A percentile compares a stretch with the other conserved stretches of the same genome.
Conservation (phyloP, 2,113 vertebrate species). For the Falcunculus frontatus region DNA sequence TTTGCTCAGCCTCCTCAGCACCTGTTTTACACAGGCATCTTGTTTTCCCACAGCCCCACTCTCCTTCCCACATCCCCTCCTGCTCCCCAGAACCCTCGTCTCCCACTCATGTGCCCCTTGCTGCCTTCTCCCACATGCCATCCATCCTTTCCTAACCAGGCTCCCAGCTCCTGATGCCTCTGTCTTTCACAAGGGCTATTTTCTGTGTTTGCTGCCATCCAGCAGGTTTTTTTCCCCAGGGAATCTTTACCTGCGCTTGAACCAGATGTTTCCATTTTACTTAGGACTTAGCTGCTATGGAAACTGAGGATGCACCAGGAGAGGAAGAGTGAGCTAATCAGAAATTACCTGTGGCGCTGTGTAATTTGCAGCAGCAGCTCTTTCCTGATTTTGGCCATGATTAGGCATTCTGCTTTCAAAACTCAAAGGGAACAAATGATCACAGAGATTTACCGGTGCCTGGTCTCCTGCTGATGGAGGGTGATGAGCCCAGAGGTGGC, state of each 20-base stretch:
- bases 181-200: not conserved
- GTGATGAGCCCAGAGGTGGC: slow-evolving; percentile 12
- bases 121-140: not conserved
- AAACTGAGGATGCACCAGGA: slow-evolving; percentile 74
- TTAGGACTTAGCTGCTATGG: slow-evolving; percentile 77
- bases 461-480: not conserved
- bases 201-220: slow-evolving; percentile 9
- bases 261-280: slow-evolving; percentile 74
- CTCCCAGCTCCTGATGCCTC: not conserved
- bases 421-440: slow-evolving; percentile 40
- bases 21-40: not conserved
- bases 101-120: not conserved
- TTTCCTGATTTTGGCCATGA: slow-evolving; percentile 61
- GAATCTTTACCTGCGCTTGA: slow-evolving; percentile 60
- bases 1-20: not conserved
- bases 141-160: not conserved
- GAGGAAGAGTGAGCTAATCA: slow-evolving; percentile 68
- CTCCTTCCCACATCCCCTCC: not conserved
- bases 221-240: slow-evolving; percentile 40
- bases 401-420: slow-evolving; percentile 48
- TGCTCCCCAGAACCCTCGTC: not conserved
- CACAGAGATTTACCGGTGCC: not conserved
- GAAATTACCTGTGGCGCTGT: slow-evolving; percentile 71
- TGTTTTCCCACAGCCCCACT: not conserved
- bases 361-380: slow-evolving; percentile 68